Percentiles rank a stretch among this genome's conserved stretches.
phyloP scores from a whole-genome alignment of 2,797 vertebrate genomes.

The Galaxias olidus region DNA sequence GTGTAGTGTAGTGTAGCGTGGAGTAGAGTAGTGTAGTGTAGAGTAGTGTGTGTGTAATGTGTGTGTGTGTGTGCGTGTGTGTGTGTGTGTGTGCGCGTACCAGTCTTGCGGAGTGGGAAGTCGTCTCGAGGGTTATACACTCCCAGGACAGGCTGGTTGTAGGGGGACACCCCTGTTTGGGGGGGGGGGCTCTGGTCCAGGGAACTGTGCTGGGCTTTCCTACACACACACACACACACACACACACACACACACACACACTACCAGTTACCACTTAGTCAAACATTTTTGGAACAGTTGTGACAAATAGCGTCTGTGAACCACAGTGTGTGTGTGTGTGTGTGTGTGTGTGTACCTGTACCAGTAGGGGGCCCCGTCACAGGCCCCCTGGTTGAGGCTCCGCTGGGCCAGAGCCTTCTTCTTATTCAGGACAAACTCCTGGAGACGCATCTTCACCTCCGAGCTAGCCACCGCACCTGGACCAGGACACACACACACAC shows the following conservation, averaged over 20 bases:
- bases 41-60: too few relatives aligned
- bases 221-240: too few relatives aligned
- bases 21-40: too few relatives aligned
- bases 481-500: neutral
- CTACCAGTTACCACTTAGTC: too few relatives aligned
- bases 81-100: constrained; percentile 62
- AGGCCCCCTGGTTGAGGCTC: constrained; percentile 89
- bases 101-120: constrained; percentile 98
- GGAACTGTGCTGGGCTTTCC: constrained; percentile 34
- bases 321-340: constrained; percentile 4
- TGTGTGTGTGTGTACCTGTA: constrained; percentile 71
- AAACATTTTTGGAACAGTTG: too few relatives aligned
- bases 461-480: constrained; percentile 96
- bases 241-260: too few relatives aligned
- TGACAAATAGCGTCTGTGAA: too few relatives aligned
- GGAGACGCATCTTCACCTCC: constrained; percentile 97
- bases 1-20: too few relatives aligned
- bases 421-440: constrained; percentile 98
- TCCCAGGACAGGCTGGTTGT: constrained; percentile 93
- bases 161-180: constrained; percentile 90
- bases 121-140: constrained; percentile 98
- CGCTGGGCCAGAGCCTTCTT: constrained; percentile 96
- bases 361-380: constrained; percentile 94
- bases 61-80: too few relatives aligned
- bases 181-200: constrained; percentile 98